phyloP scores from a whole-genome alignment of 2,113 vertebrate genomes.

The Pyrgilauda ruficollis region DNA sequence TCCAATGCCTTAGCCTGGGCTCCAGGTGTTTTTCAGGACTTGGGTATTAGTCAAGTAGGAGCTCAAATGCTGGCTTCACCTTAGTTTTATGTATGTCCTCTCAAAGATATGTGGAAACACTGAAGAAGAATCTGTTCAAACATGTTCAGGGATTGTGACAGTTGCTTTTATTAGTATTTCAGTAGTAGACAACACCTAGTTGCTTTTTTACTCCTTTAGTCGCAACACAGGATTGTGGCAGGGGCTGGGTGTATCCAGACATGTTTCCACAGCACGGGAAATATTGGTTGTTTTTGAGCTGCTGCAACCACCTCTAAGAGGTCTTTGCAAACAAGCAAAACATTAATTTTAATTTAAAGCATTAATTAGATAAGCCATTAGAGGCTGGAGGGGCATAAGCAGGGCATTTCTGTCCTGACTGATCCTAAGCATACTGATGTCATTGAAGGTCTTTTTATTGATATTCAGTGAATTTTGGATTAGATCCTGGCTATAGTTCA shows the following conservation, averaged over 20 bases:
- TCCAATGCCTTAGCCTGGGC: neutral
- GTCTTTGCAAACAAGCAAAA: neutral
- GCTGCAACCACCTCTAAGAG: neutral
- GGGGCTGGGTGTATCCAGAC: neutral
- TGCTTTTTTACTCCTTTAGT: neutral
- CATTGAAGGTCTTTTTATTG: neutral
- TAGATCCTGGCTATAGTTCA: neutral
- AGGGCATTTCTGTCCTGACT: neutral
- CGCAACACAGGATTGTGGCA: neutral
- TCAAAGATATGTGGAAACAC: neutral
- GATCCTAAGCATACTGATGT: neutral
- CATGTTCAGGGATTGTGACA: accelerated
- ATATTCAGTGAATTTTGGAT: neutral
- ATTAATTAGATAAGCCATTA: neutral
- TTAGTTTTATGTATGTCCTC: neutral
- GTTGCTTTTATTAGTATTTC: neutral
- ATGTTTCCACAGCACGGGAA: neutral
- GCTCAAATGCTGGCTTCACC: neutral
- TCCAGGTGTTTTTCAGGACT: neutral
- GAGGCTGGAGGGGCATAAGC: neutral
- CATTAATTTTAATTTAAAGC: neutral
- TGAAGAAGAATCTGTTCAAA: neutral
- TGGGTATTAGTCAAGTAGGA: neutral
- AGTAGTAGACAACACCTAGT: neutral
- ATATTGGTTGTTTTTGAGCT: neutral